Evolutionary conservation across 2,888 invertebrate species (phyloP), one percentile per base, ranked within the genome.

Genomic region (Aphidius colemani): DNA sequence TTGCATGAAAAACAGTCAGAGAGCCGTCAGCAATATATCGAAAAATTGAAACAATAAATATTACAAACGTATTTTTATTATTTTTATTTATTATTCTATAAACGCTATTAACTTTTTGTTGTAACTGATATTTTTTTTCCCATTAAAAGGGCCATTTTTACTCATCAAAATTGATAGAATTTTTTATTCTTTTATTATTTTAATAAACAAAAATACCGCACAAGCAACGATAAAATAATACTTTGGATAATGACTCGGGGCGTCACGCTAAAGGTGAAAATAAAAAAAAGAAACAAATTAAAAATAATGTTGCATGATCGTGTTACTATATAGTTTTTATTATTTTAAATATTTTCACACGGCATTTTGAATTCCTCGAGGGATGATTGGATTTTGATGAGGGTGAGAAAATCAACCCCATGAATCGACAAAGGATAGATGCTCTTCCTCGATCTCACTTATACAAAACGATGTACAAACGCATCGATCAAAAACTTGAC

Each of bases 401-500:
- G 79, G 76, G 76, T 72, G 77, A 75, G 74, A 72, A 73, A 67
- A 13, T 45, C 41, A 71, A 68, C 72, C 73, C 71, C 66, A 72
- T 71, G 75, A 77, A 75, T 76, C 74, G 76, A 75, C 75, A 76
- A 74, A 74, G 74, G 76, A 73, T 73, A 73, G 75, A 75, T 71
- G 50, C 49, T 11, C n/a, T 39, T 40, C 39, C 53, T 53, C 53
- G 13, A 9, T 53, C 53, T 39, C 18, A n/a, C 10, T 39, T 43
- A 11, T 59, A 56, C 56, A 79, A 79, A 79, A 78, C 75, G 72
- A 77, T 75, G 75, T 72, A 73, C 72, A 67, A 70, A 75, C 73
- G 75, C 80, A 81, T 82, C 81, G 80, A 82, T 82, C 80, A 82
- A 78, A 75, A 70, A 61, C 67, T 69, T 80, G 81, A 82, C 81